Evolutionary conservation across 2,113 vertebrate genomes (phyloP), one percentile per base, ranked within the genome.

Genomic region (Rutilus rutilus): DNA sequence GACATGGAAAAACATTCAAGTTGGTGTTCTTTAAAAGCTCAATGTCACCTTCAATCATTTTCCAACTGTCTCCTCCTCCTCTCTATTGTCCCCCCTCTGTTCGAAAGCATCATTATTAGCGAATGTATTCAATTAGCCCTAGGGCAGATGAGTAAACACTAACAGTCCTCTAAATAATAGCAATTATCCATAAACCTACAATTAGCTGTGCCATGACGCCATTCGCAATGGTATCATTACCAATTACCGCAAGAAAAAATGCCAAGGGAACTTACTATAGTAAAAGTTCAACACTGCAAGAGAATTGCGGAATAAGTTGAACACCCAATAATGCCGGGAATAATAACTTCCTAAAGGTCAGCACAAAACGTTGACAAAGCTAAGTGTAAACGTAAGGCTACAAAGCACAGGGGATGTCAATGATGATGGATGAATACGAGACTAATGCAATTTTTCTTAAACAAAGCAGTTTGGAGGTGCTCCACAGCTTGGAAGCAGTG

Each of bases 391-490:
- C 47, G 78, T 89, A 90, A 88, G 62, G 47, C 62, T 78, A 52
- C 88, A 83, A 93, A 94, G 91, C 81, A 90, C 80, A 89, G 83
- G 88, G 65, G 85, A 92, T 92, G 86, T 87, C 90, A 88, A 69
- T 77, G 86, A 89, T 6, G 86, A 92, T 90, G 88, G 21, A 90
- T 93, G 87, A 89, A 90, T 91, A 67, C 77, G 88, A 92, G 89
- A 82, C 75, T 90, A 90, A 94, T 92, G 86, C 82, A 84, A 59
- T 91, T 89, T 88, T 71, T 85, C 80, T 84, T 82, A 86, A 89
- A 93, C 87, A 92, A 94, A 94, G 92, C 73, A 76, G 85, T 92
- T 91, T 94, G 93, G 91, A 95, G 92, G 88, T 90, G 92, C 94
- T 94, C 93, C 91, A 92, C 89, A 90, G 89, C 86, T 93, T 73